A percentile compares a stretch with the other conserved stretches of the same genome.
phyloP scores from a whole-genome alignment of 2,888 invertebrate genomes.

The Brachyptera risi region DNA sequence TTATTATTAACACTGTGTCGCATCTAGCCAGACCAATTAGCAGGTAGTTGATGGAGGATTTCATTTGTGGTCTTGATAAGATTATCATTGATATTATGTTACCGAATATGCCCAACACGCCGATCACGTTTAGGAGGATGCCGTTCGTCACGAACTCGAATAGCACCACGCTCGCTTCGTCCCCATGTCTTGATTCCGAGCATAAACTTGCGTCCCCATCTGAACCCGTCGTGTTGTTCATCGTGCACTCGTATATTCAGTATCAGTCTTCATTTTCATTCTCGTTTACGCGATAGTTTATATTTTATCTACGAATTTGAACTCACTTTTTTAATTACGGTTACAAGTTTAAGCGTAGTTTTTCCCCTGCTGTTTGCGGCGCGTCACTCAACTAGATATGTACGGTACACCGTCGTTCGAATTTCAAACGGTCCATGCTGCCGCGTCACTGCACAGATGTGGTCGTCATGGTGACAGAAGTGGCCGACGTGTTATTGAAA shows the following conservation, averaged over 20 bases:
- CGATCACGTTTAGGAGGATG: slow-evolving; percentile 73
- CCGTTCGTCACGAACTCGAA: slow-evolving; percentile 81
- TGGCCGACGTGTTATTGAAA: background rate
- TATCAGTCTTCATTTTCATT: too few relatives aligned
- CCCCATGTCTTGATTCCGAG: background rate
- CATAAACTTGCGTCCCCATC: background rate
- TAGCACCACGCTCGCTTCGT: slow-evolving; percentile 40
- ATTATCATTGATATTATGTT: slow-evolving; percentile 89
- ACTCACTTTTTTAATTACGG: too few relatives aligned
- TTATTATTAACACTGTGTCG: slow-evolving; percentile 86
- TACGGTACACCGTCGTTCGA: too few relatives aligned
- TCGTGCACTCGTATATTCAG: too few relatives aligned
- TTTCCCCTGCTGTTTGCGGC: too few relatives aligned
- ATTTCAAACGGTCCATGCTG: too few relatives aligned
- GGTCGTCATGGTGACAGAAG: background rate
- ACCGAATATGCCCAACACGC: slow-evolving; percentile 80
- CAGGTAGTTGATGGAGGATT: slow-evolving; percentile 91
- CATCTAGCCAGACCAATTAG: slow-evolving; percentile 90
- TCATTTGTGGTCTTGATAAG: slow-evolving; percentile 89
- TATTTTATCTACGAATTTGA: too few relatives aligned
- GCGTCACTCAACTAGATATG: too few relatives aligned
- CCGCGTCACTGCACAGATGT: background rate
- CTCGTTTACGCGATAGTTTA: too few relatives aligned
- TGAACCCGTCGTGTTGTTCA: slow-evolving; percentile 9
- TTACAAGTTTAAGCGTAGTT: too few relatives aligned